These are phyloP conservation scores for Cuculus canorus DNA, from an alignment of 2,797 vertebrate genomes.

Conservation along the genomic window DNA sequence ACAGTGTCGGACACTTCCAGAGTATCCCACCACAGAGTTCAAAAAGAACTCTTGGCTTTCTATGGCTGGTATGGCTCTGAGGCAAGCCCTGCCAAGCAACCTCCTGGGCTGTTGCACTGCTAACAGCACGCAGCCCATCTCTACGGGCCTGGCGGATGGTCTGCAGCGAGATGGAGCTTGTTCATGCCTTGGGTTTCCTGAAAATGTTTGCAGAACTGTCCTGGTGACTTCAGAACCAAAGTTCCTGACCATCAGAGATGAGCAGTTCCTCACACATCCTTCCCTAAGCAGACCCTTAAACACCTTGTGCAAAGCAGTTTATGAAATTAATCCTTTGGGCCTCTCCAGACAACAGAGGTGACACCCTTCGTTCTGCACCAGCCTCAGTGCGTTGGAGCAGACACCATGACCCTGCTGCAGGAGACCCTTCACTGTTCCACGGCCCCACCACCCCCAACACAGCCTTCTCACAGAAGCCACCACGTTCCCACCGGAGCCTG, in stretches of 20 bases:
- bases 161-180: background rate
- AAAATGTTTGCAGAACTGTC: background rate
- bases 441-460: background rate
- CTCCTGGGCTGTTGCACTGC: background rate
- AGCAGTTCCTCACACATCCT: background rate
- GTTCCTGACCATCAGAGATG: accelerated
- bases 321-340: background rate
- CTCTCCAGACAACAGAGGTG: background rate
- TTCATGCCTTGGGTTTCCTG: background rate
- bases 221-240: background rate
- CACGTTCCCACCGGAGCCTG: background rate
- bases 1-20: background rate
- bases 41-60: background rate
- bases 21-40: background rate
- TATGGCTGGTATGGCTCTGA: too few relatives aligned
- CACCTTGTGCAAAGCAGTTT: background rate
- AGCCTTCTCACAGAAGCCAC: accelerated
- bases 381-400: accelerated
- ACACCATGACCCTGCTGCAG: background rate
- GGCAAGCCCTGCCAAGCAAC: background rate
- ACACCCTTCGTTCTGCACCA: accelerated
- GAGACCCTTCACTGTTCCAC: accelerated
- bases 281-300: background rate
- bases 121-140: accelerated
- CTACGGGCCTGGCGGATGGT: accelerated